A percentile compares a stretch with the other conserved stretches of the same genome.
These are phyloP conservation scores for Poecilobothrus nobilitatus DNA, from an alignment of 2,888 invertebrate genomes.

Conservation along the genomic window DNA sequence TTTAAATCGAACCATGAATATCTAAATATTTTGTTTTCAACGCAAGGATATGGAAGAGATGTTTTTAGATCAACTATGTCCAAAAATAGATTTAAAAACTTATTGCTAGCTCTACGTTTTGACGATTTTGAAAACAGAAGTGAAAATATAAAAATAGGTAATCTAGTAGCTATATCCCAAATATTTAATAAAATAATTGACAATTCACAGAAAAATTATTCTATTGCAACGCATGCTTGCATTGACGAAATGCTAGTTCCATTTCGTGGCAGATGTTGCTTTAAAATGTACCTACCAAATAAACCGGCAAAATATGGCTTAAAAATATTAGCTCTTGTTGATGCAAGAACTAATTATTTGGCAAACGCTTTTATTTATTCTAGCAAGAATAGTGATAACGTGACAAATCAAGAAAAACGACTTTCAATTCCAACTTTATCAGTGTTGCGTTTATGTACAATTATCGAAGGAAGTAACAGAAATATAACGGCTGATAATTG, in stretches of 20 bases:
- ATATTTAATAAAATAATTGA: not conserved
- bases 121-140: not conserved
- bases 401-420: conserved; percentile 10
- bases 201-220: not conserved
- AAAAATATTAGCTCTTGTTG: conserved; percentile 10
- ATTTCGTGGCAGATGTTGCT: conserved; percentile 16
- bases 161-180: not conserved
- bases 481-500: conserved; percentile 23
- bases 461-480: conserved; percentile 20
- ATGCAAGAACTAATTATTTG: conserved; percentile 17
- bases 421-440: conserved; percentile 20
- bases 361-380: conserved; percentile 19
- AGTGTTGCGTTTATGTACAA: conserved; percentile 22
- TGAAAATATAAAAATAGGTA: not conserved
- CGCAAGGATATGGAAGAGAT: not conserved
- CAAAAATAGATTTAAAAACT: not conserved
- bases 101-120: not conserved
- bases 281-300: conserved; percentile 16
- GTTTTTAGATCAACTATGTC: not conserved
- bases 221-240: conserved; percentile 9
- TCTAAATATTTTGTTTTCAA: not conserved
- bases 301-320: conserved; percentile 19
- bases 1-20: too few relatives aligned
- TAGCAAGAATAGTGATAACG: conserved; percentile 23
- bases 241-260: conserved; percentile 16